Base-by-base conservation (phyloP, 2,888 invertebrate species). In the Drosophila yooni region DNA sequence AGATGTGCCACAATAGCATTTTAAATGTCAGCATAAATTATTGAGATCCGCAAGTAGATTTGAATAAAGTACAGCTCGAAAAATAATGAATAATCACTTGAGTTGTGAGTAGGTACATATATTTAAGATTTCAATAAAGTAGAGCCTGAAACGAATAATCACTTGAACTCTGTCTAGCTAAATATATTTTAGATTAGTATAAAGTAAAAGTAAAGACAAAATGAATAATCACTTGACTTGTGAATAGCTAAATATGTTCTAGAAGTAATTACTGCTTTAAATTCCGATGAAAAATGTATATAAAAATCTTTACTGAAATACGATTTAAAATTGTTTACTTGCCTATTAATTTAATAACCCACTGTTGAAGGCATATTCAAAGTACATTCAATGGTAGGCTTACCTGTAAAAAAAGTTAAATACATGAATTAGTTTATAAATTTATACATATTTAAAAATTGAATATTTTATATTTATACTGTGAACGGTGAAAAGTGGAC, bases 321-420 rank as follows among this genome's bases (percentile, higher is more conserved):
- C 3, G 13, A 7, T 21, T 13, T 46, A 1, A 46, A 7, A 15
- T 25, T 25, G 15, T 3, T 21, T 2, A 68, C 56, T 61, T 61
- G 38, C 43, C 54, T 36, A 43, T 33, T 15, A 15, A 18, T 36
- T 57, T 43, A 15, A 18, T 13, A 57, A 11, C 3, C 10, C 36
- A 10, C 10, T 36, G 18, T 21, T 29, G 6, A 43, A 10, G 10
- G 21, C 7, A 29, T 18, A 3, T 6, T 38, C 25, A 27, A 21
- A 25, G 36, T 27, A 5, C 2, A 34, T 27, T 18, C 13, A 60
- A 10, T 8, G 53, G 15, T 3, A 21, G 33, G 8, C 74, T 75
- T 21, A 79, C 82, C 85, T 84, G 79, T 3, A 82, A 33, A 43
- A 56, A 2, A n/a, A 8, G n/a, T 8, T 15, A 61, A 46, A 11